These are phyloP conservation scores for Tetragnatha versicolor DNA, from an alignment of 1,140 invertebrate species.

Conservation along the genomic window DNA sequence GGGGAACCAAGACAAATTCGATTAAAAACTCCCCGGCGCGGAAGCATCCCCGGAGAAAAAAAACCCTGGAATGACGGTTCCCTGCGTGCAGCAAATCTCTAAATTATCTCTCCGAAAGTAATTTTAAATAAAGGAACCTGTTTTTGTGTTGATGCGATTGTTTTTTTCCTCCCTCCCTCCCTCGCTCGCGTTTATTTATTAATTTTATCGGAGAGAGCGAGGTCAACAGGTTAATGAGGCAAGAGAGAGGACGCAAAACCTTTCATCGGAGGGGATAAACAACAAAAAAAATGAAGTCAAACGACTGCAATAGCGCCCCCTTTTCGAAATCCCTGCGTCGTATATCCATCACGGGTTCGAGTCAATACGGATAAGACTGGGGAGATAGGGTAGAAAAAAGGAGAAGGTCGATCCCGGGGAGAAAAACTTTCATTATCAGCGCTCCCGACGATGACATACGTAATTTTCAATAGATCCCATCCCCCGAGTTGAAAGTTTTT, in stretches of 20 bases:
- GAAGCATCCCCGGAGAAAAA: conserved; percentile 3
- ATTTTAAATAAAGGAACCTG: conserved; percentile 34
- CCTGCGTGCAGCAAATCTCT: conserved; percentile 22
- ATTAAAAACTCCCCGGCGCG: conserved; percentile 40
- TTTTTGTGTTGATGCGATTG: not conserved
- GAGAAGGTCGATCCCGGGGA: conserved; percentile 42
- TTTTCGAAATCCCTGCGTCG: conserved; percentile 1
- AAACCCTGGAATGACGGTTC: conserved; percentile 1
- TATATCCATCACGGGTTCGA: conserved; percentile 46
- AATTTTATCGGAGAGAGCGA: conserved; percentile 18
- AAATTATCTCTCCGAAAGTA: conserved; percentile 47
- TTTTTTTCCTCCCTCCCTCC: not conserved
- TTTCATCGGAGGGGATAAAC: not conserved
- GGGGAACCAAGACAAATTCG: conserved; percentile 52
- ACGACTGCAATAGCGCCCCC: conserved; percentile 23
- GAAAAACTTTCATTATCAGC: conserved; percentile 54
- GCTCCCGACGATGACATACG: conserved; percentile 52
- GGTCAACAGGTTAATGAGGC: conserved; percentile 54
- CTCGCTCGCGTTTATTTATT: conserved; percentile 24
- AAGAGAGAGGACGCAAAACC: conserved; percentile 22
- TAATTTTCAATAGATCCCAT: conserved; percentile 47
- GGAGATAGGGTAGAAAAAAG: too few species aligned
- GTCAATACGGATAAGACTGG: conserved; percentile 52
- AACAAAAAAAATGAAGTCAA: conserved; percentile 19
- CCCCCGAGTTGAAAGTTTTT: conserved; percentile 51